Base-by-base conservation (phyloP, 2,888 invertebrate genomes). In the Diaphora mendica region DNA sequence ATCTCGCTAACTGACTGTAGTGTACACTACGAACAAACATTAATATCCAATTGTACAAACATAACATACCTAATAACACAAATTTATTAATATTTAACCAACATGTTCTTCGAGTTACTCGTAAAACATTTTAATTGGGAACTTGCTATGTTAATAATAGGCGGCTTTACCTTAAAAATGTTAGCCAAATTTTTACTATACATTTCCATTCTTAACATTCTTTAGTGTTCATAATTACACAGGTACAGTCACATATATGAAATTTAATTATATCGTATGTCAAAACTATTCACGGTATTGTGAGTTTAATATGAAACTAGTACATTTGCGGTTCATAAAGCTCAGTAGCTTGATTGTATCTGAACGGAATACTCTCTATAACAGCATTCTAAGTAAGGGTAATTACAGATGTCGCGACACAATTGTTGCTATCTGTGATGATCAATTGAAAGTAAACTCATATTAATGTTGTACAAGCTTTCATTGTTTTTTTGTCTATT, bases 241-340 rank as follows among this genome's bases (percentile, higher is more conserved):
- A 76, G 75, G 75, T 82, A 82, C 75, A 82, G 77, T 85, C 86
- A 86, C 85, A 87, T 84, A 81, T 82, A 84, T 84, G 86, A 86
- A 85, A 87, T 86, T 86, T 89, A 90, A 89, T 89, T 88, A 86
- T 79, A 82, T 77, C 78, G 81, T 86, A 82, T 83, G 84, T 88
- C 87, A 87, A 87, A 89, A 89, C 84, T 86, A 85, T 90, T 89
- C 88, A 91, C 88, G 88, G 86, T 87, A 64, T 85, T 77, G 73
- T 87, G 86, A 79, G 83, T 88, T 82, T 81, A 77, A 83, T 83
- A 82, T 83, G 79, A 84, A 82, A 82, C 78, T 84, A 76, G 79
- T 81, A 79, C 67, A 82, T 87, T 85, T 84, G 87, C 88, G 88
- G 86, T 83, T 87, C 88, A 89, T 88, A 88, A 89, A 90, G 59